phyloP scores from a whole-genome alignment of 2,888 invertebrate genomes.

The Nemotelus pantherinus region DNA sequence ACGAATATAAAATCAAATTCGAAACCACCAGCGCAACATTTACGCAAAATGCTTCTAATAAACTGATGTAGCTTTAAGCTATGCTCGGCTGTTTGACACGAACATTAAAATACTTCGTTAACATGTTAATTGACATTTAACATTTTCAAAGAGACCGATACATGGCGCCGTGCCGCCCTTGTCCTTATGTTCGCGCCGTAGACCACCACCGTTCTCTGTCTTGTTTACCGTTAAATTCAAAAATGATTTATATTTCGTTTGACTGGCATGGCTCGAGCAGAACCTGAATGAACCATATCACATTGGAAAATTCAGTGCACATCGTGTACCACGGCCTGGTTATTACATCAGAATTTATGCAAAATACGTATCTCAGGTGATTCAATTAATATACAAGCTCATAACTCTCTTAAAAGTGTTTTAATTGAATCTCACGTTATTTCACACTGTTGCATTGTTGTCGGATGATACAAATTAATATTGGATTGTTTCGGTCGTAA shows the following conservation, averaged over 20 bases:
- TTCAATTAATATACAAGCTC: conserved; percentile 34
- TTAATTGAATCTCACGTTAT: conserved; percentile 22
- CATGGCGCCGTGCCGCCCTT: conserved; percentile 14
- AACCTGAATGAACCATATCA: not conserved
- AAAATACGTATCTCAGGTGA: conserved; percentile 6
- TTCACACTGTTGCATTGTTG: conserved; percentile 18
- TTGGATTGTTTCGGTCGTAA: not conserved
- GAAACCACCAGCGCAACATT: not conserved
- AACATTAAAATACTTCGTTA: conserved; percentile 41
- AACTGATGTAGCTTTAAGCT: not conserved
- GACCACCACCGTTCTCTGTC: not conserved
- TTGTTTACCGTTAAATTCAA: conserved; percentile 28
- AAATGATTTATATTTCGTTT: conserved; percentile 38
- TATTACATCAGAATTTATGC: conserved; percentile 42
- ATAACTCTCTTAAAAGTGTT: conserved; percentile 33
- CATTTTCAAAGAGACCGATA: conserved; percentile 38
- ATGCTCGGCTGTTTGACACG: not conserved
- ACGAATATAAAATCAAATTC: too few relatives aligned
- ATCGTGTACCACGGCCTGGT: conserved; percentile 11
- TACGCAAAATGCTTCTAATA: not conserved
- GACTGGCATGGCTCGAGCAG: not conserved
- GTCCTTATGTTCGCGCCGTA: not conserved
- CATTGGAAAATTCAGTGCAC: not conserved
- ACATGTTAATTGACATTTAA: conserved; percentile 44
- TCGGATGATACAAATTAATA: conserved; percentile 22